A percentile compares a stretch with the other conserved stretches of the same genome.
These are phyloP conservation scores for Enteromius argenteus DNA, from an alignment of 2,797 vertebrate genomes.

Conservation along the genomic window DNA sequence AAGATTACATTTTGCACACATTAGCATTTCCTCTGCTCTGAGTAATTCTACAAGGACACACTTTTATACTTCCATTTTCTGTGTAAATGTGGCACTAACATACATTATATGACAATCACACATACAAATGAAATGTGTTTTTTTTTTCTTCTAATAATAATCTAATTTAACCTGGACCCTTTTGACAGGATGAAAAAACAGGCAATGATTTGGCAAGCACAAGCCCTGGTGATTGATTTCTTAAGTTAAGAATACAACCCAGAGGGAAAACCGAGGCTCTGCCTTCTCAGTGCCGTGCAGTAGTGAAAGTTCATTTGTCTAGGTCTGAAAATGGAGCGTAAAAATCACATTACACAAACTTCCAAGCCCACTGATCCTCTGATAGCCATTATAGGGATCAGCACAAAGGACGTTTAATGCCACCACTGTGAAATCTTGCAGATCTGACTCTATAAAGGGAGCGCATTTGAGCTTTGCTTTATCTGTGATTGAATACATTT, in stretches of 20 bases:
- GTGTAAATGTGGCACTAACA: constrained; percentile 22
- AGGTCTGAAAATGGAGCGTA: constrained; percentile 55
- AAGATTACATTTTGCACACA: constrained; percentile 21
- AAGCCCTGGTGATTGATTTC: constrained; percentile 44
- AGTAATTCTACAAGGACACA: constrained; percentile 18
- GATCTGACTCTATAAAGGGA: constrained; percentile 59
- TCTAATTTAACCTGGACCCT: neutral
- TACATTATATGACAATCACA: neutral
- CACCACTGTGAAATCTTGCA: constrained; percentile 59
- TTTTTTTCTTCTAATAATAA: neutral
- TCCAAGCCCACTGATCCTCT: constrained; percentile 56
- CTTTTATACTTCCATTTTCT: neutral
- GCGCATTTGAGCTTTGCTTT: constrained; percentile 42
- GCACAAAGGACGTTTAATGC: constrained; percentile 59
- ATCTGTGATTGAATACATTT: constrained; percentile 44
- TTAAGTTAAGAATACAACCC: constrained; percentile 47
- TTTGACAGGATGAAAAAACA: constrained; percentile 37
- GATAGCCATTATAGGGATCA: constrained; percentile 61
- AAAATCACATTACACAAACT: constrained; percentile 57
- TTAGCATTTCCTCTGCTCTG: constrained; percentile 16
- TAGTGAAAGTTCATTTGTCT: constrained; percentile 59
- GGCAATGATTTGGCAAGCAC: constrained; percentile 42
- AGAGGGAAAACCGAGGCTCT: constrained; percentile 47
- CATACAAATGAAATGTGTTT: neutral
- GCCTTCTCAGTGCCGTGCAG: constrained; percentile 41